These are phyloP conservation scores for Ormyrus nitidulus DNA, from an alignment of 2,888 invertebrate genomes.

Conservation along the genomic window DNA sequence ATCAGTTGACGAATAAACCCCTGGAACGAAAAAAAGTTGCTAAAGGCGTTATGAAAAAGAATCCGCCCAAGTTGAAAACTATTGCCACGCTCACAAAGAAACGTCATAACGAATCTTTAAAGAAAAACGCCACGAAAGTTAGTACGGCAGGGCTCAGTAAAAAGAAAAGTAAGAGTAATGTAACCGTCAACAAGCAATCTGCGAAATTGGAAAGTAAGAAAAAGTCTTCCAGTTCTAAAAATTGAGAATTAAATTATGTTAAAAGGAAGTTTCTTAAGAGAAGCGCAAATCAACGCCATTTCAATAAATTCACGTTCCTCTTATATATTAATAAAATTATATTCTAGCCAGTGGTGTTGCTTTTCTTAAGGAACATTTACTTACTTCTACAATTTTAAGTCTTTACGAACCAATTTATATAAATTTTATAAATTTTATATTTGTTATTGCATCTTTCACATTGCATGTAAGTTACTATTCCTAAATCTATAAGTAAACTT, in stretches of 20 bases:
- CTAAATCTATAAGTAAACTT: too few relatives aligned
- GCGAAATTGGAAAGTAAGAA: conserved; percentile 13
- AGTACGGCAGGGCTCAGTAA: too few relatives aligned
- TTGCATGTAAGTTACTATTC: too few relatives aligned
- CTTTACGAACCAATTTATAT: too few relatives aligned
- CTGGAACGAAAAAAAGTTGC: too few relatives aligned
- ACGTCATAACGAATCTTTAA: conserved; percentile 8
- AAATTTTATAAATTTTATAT: neutral
- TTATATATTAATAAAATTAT: too few relatives aligned
- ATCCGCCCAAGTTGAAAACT: conserved; percentile 18
- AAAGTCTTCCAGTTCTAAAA: conserved; percentile 24
- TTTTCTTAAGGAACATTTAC: too few relatives aligned
- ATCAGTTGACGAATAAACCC: neutral
- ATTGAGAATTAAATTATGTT: conserved; percentile 1
- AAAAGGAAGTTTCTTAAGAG: too few relatives aligned
- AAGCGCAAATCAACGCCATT: too few relatives aligned
- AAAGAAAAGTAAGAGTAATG: neutral
- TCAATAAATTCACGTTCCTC: too few relatives aligned
- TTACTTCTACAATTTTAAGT: too few relatives aligned
- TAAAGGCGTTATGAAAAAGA: conserved; percentile 3
- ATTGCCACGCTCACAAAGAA: neutral
- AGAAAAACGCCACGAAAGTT: neutral
- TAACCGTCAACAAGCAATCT: neutral
- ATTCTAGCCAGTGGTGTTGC: too few relatives aligned
- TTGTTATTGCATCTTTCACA: neutral